Percentiles rank a stretch among this genome's conserved stretches.
phyloP scores from a whole-genome alignment of 2,113 vertebrate species.

The Nesogale talazaci region DNA sequence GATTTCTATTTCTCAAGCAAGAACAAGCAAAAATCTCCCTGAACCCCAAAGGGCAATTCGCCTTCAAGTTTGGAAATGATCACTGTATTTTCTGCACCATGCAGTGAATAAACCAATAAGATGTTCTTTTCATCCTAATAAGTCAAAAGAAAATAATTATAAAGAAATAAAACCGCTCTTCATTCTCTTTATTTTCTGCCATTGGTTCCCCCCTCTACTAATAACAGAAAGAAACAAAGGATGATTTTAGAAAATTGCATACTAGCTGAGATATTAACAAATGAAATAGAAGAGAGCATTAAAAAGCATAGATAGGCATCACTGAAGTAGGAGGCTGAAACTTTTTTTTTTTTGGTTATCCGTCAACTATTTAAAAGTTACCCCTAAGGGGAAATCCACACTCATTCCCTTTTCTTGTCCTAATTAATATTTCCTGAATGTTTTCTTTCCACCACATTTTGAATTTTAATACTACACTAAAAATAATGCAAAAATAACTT shows the following conservation, averaged over 20 bases:
- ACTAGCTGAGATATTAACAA: neutral
- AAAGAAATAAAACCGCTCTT: neutral
- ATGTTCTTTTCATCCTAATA: neutral
- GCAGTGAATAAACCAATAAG: neutral
- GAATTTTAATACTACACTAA: conserved; percentile 64
- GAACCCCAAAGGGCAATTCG: neutral
- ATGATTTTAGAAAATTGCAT: neutral
- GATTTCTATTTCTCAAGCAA: conserved; percentile 11
- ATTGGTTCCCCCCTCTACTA: neutral
- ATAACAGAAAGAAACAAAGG: neutral
- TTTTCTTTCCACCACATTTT: conserved; percentile 50
- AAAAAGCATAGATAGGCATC: neutral
- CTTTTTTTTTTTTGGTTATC: conserved; percentile 36
- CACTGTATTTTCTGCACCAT: neutral
- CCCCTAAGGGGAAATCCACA: neutral
- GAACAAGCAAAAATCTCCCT: neutral
- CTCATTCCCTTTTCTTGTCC: conserved; percentile 41
- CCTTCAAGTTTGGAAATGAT: neutral
- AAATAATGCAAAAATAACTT: conserved; percentile 63
- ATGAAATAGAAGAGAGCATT: neutral
- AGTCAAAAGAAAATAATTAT: conserved; percentile 2
- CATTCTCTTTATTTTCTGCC: conserved; percentile 1
- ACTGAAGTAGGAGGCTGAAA: neutral
- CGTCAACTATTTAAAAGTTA: conserved; percentile 35
- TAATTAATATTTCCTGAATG: conserved; percentile 66